Evolutionary conservation across 37 sponge, comb jelly and placozoan genomes (phyloP).

Genomic region (Dysidea cf. avara): DNA sequence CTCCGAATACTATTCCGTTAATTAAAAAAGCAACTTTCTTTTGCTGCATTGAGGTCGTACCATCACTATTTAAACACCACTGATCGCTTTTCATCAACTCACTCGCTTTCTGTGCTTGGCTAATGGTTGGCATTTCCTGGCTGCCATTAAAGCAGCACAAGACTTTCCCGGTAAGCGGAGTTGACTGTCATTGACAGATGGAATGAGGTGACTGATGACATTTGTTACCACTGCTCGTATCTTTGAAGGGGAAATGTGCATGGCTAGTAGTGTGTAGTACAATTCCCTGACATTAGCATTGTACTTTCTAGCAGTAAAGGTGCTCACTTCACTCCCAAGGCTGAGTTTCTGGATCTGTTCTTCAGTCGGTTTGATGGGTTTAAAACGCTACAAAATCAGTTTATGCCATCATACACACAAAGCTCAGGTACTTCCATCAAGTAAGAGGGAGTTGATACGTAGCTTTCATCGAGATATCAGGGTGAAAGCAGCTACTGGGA

Average conservation of each 20-base stretch:
- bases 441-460: too few relatives aligned
- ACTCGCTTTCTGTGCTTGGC: slow-evolving; percentile 22
- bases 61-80: slow-evolving; percentile 18
- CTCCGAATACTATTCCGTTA: slow-evolving; percentile 12
- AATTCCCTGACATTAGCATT: slow-evolving; percentile 8
- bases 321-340: too few relatives aligned
- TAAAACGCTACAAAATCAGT: too few relatives aligned
- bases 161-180: slow-evolving; percentile 8
- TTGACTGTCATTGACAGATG: not conserved
- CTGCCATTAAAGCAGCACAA: slow-evolving; percentile 23
- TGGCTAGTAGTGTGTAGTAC: slow-evolving; percentile 16
- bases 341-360: too few relatives aligned
- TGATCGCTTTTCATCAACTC: not conserved
- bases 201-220: slow-evolving; percentile 8
- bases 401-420: too few relatives aligned
- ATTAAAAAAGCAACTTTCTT: slow-evolving; percentile 13
- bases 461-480: too few relatives aligned
- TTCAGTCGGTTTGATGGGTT: too few relatives aligned
- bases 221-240: not conserved
- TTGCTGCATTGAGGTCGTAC: slow-evolving; percentile 13
- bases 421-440: too few relatives aligned
- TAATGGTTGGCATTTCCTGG: slow-evolving; percentile 29
- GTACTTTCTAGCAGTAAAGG: too few relatives aligned
- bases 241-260: slow-evolving; percentile 9
- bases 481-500: too few relatives aligned